These are phyloP conservation scores for Drosophila parvula DNA, from an alignment of 1,140 invertebrate genomes.

Conservation along the genomic window DNA sequence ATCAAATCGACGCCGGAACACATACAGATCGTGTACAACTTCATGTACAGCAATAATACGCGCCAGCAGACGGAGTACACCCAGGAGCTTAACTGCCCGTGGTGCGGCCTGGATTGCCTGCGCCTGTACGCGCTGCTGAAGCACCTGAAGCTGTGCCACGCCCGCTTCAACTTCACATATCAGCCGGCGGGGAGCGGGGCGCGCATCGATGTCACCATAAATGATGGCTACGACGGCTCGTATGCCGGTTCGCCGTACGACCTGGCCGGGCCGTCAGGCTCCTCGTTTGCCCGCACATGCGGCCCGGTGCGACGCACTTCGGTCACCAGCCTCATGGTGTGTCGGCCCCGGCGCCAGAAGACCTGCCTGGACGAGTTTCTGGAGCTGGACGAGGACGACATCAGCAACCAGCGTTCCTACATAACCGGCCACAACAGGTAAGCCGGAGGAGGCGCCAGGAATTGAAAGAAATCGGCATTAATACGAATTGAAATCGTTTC, in stretches of 20 bases:
- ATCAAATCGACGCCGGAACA: conserved; percentile 75
- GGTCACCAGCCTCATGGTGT: conserved; percentile 95
- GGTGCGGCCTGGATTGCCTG: conserved; percentile 96
- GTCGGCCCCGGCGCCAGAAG: conserved; percentile 89
- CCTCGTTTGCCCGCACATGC: conserved; percentile 87
- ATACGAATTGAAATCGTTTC: conserved; percentile 3
- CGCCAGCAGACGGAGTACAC: conserved; percentile 97
- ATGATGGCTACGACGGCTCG: conserved; percentile 97
- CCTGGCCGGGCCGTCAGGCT: conserved; percentile 89
- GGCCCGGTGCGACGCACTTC: conserved; percentile 93
- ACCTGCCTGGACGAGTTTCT: conserved; percentile 93
- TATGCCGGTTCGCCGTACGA: conserved; percentile 98
- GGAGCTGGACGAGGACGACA: conserved; percentile 91
- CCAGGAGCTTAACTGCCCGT: conserved; percentile 96
- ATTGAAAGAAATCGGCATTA: background rate
- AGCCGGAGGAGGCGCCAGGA: conserved; percentile 9
- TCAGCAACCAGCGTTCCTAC: conserved; percentile 91
- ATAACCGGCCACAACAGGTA: conserved; percentile 95
- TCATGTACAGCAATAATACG: conserved; percentile 97
- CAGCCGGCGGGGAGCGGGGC: conserved; percentile 90
- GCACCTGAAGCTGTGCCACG: conserved; percentile 96
- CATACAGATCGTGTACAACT: conserved; percentile 95
- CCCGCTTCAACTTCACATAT: conserved; percentile 94
- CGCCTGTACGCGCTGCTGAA: conserved; percentile 95
- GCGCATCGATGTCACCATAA: conserved; percentile 96